Evolutionary conservation across 2,888 invertebrate species (phyloP), one percentile per base, ranked within the genome.

Genomic region (Campopleginae sp.): DNA sequence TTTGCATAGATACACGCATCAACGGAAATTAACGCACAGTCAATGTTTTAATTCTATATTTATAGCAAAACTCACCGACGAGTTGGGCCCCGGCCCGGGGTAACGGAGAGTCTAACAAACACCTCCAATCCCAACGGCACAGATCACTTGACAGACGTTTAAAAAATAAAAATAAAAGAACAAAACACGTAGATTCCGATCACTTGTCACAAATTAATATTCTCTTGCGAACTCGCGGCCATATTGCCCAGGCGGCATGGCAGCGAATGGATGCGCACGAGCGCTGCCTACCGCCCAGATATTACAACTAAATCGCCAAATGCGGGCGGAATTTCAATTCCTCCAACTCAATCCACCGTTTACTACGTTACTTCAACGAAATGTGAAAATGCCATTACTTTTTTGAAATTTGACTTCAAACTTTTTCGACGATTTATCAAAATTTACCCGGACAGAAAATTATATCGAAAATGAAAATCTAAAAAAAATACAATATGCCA

Each of bases 171-270:
- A 58, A 27, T n/a, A 78, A 19, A 68, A 78, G 31, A 44, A 70
- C 17, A 68, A 68, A 68, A 44, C 74, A 51, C 54, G 19, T 89
- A 80, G 68, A 84, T 86, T 87, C 86, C 84, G 87, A 86, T 89
- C 90, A 91, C 91, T 92, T 90, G 89, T 91, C 92, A 91, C 90
- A 89, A 87, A 90, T 89, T 90, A 89, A 90, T 65, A 89, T 88
- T 27, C 85, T 87, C 89, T 89, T 88, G 76, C 89, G 86, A 87
- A 48, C 63, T 86, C 88, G 89, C 92, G 87, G 92, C 91, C 91
- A 91, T 91, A 88, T 89, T 91, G 89, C 88, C 78, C 89, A 88
- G 89, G 87, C 86, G 84, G 85, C 86, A 88, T 88, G 87, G 85
- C 79, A 63, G 70, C 33, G 63, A 38, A 46, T 23, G 3, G 23